Conservation (phyloP, 2,113 vertebrate genomes). For the Gadus macrocephalus region DNA sequence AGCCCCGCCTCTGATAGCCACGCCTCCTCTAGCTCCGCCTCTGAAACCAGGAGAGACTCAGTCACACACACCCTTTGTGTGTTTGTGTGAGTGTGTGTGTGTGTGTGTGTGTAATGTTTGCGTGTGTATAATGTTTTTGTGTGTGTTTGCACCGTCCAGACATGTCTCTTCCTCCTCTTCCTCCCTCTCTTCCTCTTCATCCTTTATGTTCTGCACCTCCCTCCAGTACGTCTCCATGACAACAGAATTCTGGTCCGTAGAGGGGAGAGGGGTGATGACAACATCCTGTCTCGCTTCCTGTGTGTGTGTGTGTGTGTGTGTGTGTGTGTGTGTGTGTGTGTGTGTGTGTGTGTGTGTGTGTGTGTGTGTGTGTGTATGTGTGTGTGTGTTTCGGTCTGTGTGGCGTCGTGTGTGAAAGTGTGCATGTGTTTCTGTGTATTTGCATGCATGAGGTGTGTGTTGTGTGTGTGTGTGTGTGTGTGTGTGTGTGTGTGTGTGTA, state of each 20-base stretch:
- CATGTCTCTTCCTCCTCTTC: conserved; percentile 47
- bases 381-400: neutral
- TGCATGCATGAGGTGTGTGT: neutral
- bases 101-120: too few relatives aligned
- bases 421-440: neutral
- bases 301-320: neutral
- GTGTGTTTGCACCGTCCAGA: conserved; percentile 50
- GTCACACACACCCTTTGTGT: neutral
- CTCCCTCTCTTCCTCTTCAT: conserved; percentile 37
- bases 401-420: neutral
- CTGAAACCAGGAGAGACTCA: conserved; percentile 47
- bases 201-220: conserved; percentile 54
- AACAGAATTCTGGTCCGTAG: neutral
- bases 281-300: neutral
- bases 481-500: neutral
- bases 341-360: neutral
- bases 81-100: neutral
- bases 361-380: neutral
- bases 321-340: neutral
- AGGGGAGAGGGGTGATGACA: conserved; percentile 13
- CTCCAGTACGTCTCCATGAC: conserved; percentile 60
- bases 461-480: neutral
- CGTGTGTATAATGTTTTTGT: too few relatives aligned
- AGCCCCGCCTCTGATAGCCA: conserved; percentile 92
- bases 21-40: conserved; percentile 88